These are phyloP conservation scores for Enhydra lutris DNA, from an alignment of 2,113 vertebrate genomes.

Conservation along the genomic window DNA sequence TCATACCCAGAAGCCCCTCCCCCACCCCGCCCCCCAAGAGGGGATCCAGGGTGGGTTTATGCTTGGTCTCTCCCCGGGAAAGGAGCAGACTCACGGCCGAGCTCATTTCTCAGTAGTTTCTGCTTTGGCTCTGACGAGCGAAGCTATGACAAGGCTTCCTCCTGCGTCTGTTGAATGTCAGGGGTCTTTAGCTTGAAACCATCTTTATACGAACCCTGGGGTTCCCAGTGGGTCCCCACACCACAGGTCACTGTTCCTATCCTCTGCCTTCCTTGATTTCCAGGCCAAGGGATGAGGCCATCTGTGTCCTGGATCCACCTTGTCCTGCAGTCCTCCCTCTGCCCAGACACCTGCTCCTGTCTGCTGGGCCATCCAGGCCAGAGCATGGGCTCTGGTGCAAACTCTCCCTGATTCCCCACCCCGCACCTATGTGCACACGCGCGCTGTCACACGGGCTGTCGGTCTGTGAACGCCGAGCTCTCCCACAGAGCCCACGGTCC, in stretches of 20 bases:
- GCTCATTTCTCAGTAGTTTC: background rate
- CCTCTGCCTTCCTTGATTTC: background rate
- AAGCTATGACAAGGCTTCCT: background rate
- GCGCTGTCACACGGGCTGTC: rapidly evolving
- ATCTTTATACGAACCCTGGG: background rate
- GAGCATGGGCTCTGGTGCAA: rapidly evolving
- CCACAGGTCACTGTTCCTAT: background rate
- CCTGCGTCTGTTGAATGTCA: background rate
- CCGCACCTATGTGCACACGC: rapidly evolving
- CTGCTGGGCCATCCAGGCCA: background rate
- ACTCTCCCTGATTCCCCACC: background rate
- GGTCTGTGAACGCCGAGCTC: background rate
- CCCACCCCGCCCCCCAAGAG: too few species aligned
- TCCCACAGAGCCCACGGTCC: background rate
- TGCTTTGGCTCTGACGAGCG: rapidly evolving
- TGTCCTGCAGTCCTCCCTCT: background rate
- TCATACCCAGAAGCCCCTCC: too few species aligned
- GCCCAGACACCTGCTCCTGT: background rate
- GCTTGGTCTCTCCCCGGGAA: background rate
- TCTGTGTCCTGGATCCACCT: background rate
- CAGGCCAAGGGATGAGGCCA: rapidly evolving
- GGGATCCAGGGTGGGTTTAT: rapidly evolving
- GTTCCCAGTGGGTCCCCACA: background rate
- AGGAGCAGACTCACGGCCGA: rapidly evolving
- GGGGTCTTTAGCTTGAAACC: background rate